Conservation (phyloP, 2,113 vertebrate species). For the Tragelaphus scriptus region DNA sequence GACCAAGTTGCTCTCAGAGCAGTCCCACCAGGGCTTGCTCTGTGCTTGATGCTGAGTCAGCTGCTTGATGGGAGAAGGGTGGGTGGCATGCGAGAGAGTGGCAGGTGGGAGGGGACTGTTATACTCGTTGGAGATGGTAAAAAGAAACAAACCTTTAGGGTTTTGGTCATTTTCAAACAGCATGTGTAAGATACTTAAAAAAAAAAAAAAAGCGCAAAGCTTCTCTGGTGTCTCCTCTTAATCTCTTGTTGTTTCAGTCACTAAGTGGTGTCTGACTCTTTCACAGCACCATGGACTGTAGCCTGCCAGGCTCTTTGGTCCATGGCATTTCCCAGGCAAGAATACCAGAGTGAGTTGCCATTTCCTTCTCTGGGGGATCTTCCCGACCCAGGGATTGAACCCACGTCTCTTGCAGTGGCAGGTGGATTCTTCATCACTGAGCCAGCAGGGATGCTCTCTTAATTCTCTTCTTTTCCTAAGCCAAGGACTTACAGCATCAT, state of each 20-base stretch:
- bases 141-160: background rate
- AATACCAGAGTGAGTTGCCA: background rate
- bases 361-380: background rate
- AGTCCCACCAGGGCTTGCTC: accelerated
- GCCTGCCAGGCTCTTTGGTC: background rate
- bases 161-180: background rate
- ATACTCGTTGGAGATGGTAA: background rate
- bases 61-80: background rate
- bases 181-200: background rate
- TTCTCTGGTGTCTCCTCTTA: background rate
- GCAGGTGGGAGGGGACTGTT: background rate
- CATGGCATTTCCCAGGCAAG: background rate
- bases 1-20: background rate
- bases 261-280: background rate
- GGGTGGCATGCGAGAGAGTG: background rate
- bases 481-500: background rate
- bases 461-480: background rate
- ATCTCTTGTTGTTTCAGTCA: background rate
- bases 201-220: background rate
- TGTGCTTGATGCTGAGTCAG: background rate
- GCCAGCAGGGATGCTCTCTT: background rate
- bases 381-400: background rate
- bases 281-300: background rate
- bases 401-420: background rate
- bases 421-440: background rate